Conservation (phyloP, 2,888 invertebrate species). For the Phaonia tiefii region DNA sequence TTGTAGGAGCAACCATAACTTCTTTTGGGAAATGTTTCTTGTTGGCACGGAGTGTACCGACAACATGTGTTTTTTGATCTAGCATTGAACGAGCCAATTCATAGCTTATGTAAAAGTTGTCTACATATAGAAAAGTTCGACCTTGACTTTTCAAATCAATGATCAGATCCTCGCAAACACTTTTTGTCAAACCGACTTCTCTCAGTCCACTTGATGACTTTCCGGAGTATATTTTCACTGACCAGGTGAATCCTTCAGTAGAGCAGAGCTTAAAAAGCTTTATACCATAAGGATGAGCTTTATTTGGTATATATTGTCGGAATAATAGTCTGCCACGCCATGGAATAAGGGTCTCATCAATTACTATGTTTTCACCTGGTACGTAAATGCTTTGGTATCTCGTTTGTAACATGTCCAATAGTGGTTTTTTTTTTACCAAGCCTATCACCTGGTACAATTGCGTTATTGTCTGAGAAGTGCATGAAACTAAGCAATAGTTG, state of each 20-base stretch:
- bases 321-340: conserved; percentile 63
- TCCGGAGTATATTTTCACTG: conserved; percentile 37
- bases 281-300: conserved; percentile 56
- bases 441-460: neutral
- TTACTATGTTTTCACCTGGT: conserved; percentile 44
- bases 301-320: conserved; percentile 63
- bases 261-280: conserved; percentile 54
- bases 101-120: no score
- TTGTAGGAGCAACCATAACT: conserved; percentile 24
- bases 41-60: conserved; percentile 51
- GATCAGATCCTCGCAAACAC: conserved; percentile 22
- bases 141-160: conserved; percentile 47
- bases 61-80: no score
- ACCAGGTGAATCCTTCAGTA: conserved; percentile 50
- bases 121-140: conserved; percentile 48
- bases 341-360: conserved; percentile 58
- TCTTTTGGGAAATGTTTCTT: conserved; percentile 41
- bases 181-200: conserved; percentile 39
- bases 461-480: conserved; percentile 27
- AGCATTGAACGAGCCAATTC: no score
- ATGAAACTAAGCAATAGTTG: conserved; percentile 37
- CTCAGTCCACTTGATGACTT: conserved; percentile 39
- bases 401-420: neutral
- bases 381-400: neutral
- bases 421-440: conserved; percentile 1